Percentiles rank a stretch among this genome's conserved stretches.
Conservation (phyloP, 2,797 vertebrate genomes). For the Lithobates sylvaticus region DNA sequence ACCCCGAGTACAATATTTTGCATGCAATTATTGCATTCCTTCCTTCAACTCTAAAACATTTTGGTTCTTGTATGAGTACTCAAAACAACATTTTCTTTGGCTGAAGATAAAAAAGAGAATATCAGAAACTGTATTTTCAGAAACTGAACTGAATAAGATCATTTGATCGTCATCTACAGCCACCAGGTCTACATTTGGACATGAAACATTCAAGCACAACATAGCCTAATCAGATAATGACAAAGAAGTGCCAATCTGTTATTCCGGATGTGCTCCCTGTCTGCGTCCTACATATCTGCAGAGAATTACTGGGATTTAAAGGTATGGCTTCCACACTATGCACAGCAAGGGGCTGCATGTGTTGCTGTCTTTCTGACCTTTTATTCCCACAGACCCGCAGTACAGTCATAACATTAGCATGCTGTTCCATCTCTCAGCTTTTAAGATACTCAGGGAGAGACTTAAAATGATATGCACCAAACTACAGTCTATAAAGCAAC, state of each 20-base stretch:
- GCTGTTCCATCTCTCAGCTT: slow-evolving; percentile 33
- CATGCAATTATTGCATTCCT: not conserved
- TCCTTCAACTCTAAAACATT: not conserved
- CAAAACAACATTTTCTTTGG: slow-evolving; percentile 10
- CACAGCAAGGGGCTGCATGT: slow-evolving; percentile 36
- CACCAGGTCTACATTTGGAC: slow-evolving; percentile 27
- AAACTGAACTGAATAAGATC: not conserved
- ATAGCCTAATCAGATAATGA: slow-evolving; percentile 22
- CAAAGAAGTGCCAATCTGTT: slow-evolving; percentile 33
- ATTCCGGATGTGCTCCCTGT: slow-evolving; percentile 37
- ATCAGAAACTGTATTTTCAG: not conserved
- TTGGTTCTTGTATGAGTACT: not conserved
- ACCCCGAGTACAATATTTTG: not conserved
- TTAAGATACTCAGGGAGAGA: slow-evolving; percentile 34
- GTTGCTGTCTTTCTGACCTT: slow-evolving; percentile 56
- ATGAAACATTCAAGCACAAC: slow-evolving; percentile 1
- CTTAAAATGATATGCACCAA: slow-evolving; percentile 38
- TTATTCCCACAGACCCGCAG: slow-evolving; percentile 41
- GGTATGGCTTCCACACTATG: slow-evolving; percentile 47
- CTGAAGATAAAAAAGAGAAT: slow-evolving; percentile 1
- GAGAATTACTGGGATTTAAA: slow-evolving; percentile 47
- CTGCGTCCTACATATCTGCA: slow-evolving; percentile 41
- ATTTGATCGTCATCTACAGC: slow-evolving; percentile 4
- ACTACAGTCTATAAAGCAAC: slow-evolving; percentile 15
- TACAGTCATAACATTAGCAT: slow-evolving; percentile 50